Percentiles rank a stretch among this genome's conserved stretches.
Evolutionary conservation across 2,797 vertebrate species (phyloP).

Genomic region (Meda fulgida): DNA sequence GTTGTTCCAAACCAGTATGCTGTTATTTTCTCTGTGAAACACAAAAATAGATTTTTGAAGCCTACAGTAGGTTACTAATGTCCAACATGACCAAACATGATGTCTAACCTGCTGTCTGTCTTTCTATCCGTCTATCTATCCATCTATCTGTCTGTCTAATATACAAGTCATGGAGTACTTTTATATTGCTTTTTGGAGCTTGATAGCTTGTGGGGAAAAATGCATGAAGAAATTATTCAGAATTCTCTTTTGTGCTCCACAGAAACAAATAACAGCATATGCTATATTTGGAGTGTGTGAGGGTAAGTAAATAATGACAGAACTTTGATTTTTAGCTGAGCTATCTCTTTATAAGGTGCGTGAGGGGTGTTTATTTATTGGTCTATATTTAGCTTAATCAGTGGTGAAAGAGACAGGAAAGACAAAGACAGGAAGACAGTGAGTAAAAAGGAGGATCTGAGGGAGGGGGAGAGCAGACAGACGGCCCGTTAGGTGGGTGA

Average conservation of each 20-base stretch:
- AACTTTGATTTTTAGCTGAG: conserved; percentile 5
- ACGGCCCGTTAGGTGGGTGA: conserved; percentile 42
- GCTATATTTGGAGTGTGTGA: neutral
- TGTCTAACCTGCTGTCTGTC: neutral
- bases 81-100: neutral
- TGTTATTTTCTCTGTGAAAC: conserved; percentile 1
- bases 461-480: conserved; percentile 33
- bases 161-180: neutral
- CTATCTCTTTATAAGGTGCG: neutral
- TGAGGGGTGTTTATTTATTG: neutral
- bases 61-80: no score
- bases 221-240: neutral
- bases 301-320: neutral
- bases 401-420: conserved; percentile 18
- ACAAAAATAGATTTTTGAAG: neutral
- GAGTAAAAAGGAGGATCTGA: conserved; percentile 15
- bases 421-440: conserved; percentile 21
- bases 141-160: neutral
- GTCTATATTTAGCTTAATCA: conserved; percentile 31
- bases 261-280: neutral
- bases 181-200: neutral
- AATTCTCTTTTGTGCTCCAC: neutral
- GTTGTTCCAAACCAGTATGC: neutral
- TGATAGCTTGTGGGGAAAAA: neutral
- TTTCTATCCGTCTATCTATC: neutral